Evolutionary conservation across 2,797 vertebrate genomes (phyloP), one percentile per base, ranked within the genome.

Genomic region (Eurystomus glaucurus): DNA sequence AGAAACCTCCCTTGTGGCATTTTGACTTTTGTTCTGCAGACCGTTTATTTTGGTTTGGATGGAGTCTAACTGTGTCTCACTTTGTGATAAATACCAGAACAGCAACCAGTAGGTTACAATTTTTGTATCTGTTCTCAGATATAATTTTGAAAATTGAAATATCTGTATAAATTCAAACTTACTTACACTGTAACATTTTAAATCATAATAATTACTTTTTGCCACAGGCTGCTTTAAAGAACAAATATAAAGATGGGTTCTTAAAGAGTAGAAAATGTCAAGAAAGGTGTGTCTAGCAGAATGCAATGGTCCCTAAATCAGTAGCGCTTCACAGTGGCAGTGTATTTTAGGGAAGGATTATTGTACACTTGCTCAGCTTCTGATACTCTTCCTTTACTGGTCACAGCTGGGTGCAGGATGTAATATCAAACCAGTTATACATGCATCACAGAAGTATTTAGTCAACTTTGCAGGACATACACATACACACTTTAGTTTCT

Each of bases 111-210:
- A 85, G 31, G 33, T 66, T 93, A 55, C 77, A 52, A 39, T 80
- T 85, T 91, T 89, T 88, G 6, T 89, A 43, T 79, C 33, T 68
- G 31, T 9, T 94, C 51, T 77, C 77, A 72, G 52, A 65, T 62
- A n/a, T 9, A 37, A 58, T 71, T 93, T 88, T 90, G 62, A 88
- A 88, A 96, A 71, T 64, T 84, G 46, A 78, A 86, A 78, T 76
- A 22, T 86, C 39, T 51, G 2, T 86, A 26, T 90, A 51, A 84
- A 90, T 81, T 26, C 54, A 65, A 14, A 35, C 18, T 46, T 75
- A 54, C 12, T 85, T 88, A 19, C 71, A 64, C 12, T 43, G 5
- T 62, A 69, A 45, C 22, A 29, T 33, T 61, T 62, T 65, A 86
- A 90, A 66, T 70, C 5, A 15, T 55, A 31, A 35, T 29, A 71